phyloP scores from a whole-genome alignment of 2,888 invertebrate species.

The Archaeoteleia sp. region DNA sequence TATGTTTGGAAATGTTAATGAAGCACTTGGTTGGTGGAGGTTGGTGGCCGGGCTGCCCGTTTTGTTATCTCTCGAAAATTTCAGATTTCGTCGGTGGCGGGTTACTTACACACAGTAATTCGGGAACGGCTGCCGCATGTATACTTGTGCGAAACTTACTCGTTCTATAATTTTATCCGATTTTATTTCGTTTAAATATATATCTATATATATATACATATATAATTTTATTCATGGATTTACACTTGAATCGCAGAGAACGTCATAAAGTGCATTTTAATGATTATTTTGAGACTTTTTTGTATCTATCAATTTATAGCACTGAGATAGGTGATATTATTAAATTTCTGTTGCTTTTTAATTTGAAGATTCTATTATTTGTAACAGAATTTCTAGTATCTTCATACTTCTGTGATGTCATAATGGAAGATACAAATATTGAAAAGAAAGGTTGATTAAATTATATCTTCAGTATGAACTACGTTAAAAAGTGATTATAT shows the following conservation, averaged over 20 bases:
- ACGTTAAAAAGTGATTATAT: too few relatives aligned
- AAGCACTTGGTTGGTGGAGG: constrained; percentile 28
- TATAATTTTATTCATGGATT: constrained; percentile 51
- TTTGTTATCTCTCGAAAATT: constrained; percentile 33
- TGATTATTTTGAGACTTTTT: too few relatives aligned
- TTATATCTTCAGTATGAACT: too few relatives aligned
- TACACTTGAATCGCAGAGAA: constrained; percentile 49
- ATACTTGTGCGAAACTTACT: constrained; percentile 49
- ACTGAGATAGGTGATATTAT: too few relatives aligned
- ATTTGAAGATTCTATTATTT: too few relatives aligned
- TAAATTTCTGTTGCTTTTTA: too few relatives aligned
- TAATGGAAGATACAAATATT: too few relatives aligned
- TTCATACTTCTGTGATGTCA: too few relatives aligned
- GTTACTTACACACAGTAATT: constrained; percentile 15
- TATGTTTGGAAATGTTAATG: constrained; percentile 8
- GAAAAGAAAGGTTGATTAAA: too few relatives aligned
- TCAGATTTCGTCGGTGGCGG: constrained; percentile 43
- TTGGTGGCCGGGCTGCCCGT: constrained; percentile 25
- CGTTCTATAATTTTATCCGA: constrained; percentile 58
- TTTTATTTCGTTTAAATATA: constrained; percentile 32
- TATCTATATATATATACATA: constrained; percentile 8
- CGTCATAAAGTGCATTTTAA: too few relatives aligned
- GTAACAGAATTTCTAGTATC: too few relatives aligned
- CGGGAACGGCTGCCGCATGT: constrained; percentile 64
- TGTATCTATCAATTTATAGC: too few relatives aligned